Conservation (phyloP, 2,113 vertebrate genomes). For the Carettochelys insculpta region DNA sequence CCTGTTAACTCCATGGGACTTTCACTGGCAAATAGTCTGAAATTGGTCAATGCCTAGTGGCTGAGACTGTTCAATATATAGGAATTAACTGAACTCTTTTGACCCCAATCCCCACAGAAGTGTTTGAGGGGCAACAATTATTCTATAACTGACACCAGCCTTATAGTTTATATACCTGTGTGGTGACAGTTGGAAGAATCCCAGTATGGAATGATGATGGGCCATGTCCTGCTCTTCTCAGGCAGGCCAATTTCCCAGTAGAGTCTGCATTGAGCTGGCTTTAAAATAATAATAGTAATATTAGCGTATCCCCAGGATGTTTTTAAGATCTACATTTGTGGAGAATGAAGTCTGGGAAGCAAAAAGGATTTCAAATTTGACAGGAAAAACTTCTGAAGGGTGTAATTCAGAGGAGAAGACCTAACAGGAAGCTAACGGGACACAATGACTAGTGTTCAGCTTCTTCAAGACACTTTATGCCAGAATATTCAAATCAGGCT, state of each 20-base stretch:
- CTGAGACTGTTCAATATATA: not conserved
- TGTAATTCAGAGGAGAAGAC: not conserved
- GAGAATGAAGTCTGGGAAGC: not conserved
- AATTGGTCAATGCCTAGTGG: not conserved
- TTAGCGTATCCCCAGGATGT: no score
- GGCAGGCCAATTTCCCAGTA: not conserved
- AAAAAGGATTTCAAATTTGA: not conserved
- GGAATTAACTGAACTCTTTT: not conserved
- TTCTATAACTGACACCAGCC: not conserved
- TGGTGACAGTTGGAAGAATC: constrained; percentile 40
- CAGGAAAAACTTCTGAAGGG: not conserved
- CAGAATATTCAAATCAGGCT: not conserved
- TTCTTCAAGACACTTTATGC: not conserved
- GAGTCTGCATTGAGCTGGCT: not conserved
- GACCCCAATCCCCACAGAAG: no score
- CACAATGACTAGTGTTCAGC: not conserved
- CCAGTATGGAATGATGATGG: constrained; percentile 9
- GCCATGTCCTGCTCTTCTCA: not conserved
- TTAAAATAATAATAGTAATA: not conserved
- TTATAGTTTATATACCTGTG: constrained; percentile 1
- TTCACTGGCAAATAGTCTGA: not conserved
- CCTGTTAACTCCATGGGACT: not conserved
- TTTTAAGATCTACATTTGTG: not conserved
- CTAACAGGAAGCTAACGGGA: not conserved
- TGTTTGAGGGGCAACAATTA: not conserved